Percentiles rank a stretch among this genome's conserved stretches.
These are phyloP conservation scores for Mythimna albipuncta DNA, from an alignment of 2,888 invertebrate genomes.

Conservation along the genomic window DNA sequence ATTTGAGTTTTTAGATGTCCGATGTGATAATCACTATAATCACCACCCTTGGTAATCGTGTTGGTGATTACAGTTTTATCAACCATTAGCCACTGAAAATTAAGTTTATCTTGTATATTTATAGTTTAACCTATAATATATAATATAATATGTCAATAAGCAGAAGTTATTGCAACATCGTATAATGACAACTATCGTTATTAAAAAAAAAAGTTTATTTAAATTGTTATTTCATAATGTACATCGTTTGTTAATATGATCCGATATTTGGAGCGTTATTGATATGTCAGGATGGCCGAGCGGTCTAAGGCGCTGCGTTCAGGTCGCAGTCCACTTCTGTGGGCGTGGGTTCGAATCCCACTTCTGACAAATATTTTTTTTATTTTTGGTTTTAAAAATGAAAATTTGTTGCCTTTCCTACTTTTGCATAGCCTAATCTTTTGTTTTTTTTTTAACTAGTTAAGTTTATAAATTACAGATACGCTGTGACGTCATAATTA, in stretches of 20 bases:
- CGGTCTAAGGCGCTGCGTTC: slow-evolving; percentile 80
- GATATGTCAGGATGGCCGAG: slow-evolving; percentile 77
- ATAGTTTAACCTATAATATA: no score
- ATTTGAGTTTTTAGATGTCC: no score
- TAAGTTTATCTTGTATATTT: no score
- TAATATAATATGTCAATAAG: no score
- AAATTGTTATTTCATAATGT: no score
- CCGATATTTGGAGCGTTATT: fast-evolving
- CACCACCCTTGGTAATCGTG: neutral
- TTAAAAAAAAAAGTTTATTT: no score
- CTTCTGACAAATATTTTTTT: slow-evolving; percentile 71
- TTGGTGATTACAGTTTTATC: neutral
- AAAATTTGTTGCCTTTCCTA: neutral
- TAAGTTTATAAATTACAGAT: neutral
- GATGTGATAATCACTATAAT: neutral
- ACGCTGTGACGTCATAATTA: no score
- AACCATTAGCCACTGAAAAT: neutral
- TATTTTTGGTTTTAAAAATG: neutral
- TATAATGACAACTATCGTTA: no score
- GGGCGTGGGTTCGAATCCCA: slow-evolving; percentile 80
- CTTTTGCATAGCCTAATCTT: neutral
- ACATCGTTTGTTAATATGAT: neutral
- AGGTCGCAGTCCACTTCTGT: slow-evolving; percentile 80
- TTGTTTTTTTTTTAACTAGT: neutral
- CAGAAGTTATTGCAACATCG: no score